Evolutionary conservation across 2,113 vertebrate genomes (phyloP).

Genomic region (Mirza zaza): DNA sequence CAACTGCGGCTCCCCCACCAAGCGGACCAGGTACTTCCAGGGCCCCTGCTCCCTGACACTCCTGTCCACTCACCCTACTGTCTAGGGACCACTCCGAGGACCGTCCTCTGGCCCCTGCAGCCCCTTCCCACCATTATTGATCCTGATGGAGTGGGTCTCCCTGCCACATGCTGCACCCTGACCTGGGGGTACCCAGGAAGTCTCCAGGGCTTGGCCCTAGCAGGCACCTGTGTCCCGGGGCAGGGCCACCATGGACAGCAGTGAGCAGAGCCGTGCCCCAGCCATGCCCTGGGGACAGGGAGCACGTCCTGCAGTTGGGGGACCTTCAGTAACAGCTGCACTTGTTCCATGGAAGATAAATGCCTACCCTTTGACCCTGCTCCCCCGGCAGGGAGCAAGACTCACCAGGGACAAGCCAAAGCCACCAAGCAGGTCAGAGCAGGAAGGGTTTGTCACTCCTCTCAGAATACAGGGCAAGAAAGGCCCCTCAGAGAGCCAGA

Average conservation of each 20-base stretch:
- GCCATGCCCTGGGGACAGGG: neutral
- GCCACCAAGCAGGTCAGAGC: neutral
- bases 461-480: neutral
- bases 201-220: neutral
- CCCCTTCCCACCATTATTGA: neutral
- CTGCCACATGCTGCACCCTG: neutral
- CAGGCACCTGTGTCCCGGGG: neutral
- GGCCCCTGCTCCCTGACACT: neutral
- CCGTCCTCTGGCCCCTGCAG: too few species aligned
- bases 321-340: neutral
- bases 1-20: neutral
- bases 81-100: neutral
- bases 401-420: neutral
- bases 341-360: neutral
- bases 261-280: neutral
- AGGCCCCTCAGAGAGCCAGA: neutral
- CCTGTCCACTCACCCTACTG: rapidly evolving
- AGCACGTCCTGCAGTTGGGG: neutral
- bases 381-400: neutral
- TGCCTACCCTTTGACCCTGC: neutral
- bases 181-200: neutral
- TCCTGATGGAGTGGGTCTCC: neutral
- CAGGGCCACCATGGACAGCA: neutral
- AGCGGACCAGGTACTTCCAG: neutral
- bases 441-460: neutral